Evolutionary conservation across 2,888 invertebrate species (phyloP).

Genomic region (Leptopilina drosophilae): DNA sequence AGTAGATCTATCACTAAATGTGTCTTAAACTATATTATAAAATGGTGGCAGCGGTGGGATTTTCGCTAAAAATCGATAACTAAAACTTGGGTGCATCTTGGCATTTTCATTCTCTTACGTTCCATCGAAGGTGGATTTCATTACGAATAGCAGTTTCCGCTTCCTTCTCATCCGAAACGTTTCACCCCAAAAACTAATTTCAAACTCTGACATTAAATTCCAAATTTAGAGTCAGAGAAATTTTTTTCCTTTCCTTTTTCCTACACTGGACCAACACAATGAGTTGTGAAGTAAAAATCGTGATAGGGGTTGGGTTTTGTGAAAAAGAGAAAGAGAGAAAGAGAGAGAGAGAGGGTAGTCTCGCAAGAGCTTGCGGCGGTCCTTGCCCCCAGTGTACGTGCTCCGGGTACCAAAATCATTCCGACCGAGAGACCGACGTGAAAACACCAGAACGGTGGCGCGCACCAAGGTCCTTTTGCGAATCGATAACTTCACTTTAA

Average conservation of each 20-base stretch:
- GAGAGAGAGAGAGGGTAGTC: slow-evolving; percentile 58
- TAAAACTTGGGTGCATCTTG: no score
- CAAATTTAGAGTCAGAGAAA: not conserved
- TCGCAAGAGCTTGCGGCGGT: slow-evolving; percentile 76
- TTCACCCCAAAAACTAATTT: no score
- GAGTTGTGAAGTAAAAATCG: slow-evolving; percentile 66
- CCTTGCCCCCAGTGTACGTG: slow-evolving; percentile 76
- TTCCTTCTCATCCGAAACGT: not conserved
- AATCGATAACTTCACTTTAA: slow-evolving; percentile 71
- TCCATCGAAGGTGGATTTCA: no score
- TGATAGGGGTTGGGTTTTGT: slow-evolving; percentile 46
- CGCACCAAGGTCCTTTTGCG: slow-evolving; percentile 75
- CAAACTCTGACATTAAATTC: not conserved
- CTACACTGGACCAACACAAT: slow-evolving; percentile 64
- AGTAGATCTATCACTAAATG: no score
- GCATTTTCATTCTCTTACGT: no score
- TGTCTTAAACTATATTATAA: no score
- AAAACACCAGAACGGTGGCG: slow-evolving; percentile 65
- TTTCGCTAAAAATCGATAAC: no score
- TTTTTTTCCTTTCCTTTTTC: not conserved
- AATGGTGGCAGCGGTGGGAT: no score
- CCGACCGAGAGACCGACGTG: slow-evolving; percentile 69
- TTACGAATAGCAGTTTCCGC: not conserved
- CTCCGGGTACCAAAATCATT: slow-evolving; percentile 75
- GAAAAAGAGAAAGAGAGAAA: slow-evolving; percentile 15